phyloP scores from a whole-genome alignment of 2,797 vertebrate species.

The Hirundo rustica region DNA sequence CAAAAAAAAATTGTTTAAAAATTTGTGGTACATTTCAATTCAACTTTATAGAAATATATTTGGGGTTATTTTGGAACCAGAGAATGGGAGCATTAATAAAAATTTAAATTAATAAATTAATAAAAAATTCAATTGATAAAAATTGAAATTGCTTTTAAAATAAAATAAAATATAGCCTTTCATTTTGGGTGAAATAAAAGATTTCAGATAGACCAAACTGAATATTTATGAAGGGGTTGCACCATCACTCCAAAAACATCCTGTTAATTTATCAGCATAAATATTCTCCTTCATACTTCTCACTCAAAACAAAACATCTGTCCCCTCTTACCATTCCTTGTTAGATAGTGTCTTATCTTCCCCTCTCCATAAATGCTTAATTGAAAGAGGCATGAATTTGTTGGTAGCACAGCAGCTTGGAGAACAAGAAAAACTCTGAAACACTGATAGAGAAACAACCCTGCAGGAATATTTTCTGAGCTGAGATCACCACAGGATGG shows the following conservation, averaged over 20 bases:
- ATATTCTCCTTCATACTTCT: background rate
- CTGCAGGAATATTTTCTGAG: background rate
- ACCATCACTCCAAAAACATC: background rate
- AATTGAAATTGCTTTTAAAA: background rate
- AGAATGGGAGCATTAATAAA: background rate
- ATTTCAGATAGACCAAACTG: background rate
- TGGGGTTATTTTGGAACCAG: background rate
- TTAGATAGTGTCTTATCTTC: background rate
- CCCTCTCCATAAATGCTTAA: background rate
- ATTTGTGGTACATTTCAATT: background rate
- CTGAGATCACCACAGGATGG: background rate
- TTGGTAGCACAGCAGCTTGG: background rate
- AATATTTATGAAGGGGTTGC: background rate
- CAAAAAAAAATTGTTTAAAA: background rate
- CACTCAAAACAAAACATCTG: background rate
- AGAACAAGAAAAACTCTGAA: background rate
- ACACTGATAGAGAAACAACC: background rate
- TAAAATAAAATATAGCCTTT: background rate
- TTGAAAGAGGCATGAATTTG: background rate
- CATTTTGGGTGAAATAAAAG: background rate
- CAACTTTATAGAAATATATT: background rate
- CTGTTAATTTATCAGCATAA: background rate
- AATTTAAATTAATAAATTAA: background rate
- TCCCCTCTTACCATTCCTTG: background rate
- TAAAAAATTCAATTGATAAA: background rate